phyloP scores from a whole-genome alignment of 2,888 invertebrate species.

The Boloria euphrosyne region DNA sequence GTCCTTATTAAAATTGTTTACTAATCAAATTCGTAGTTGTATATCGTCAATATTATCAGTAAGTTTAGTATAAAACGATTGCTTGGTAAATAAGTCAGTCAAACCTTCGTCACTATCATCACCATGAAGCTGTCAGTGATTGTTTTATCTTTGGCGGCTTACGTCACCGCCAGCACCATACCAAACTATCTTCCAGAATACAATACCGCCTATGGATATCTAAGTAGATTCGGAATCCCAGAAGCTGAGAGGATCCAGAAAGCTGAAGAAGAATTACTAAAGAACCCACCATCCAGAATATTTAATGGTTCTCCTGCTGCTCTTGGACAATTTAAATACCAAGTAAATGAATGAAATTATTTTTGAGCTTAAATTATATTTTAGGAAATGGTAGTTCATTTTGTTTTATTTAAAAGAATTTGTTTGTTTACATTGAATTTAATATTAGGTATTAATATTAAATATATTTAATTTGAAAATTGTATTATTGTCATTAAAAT shows the following conservation, averaged over 20 bases:
- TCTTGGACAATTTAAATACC: constrained; percentile 28
- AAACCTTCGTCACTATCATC: background rate
- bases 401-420: no score
- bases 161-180: constrained; percentile 16
- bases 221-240: constrained; percentile 54
- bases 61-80: constrained; percentile 26
- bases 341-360: constrained; percentile 13
- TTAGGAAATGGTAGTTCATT: no score
- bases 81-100: constrained; percentile 7
- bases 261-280: constrained; percentile 48
- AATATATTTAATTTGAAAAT: no score
- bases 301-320: constrained; percentile 46
- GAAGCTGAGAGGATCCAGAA: constrained; percentile 51
- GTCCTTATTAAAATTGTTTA: no score
- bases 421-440: no score
- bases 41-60: constrained; percentile 8
- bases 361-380: no score
- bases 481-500: no score
- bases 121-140: constrained; percentile 39
- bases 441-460: no score
- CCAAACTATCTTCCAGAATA: background rate
- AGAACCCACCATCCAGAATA: constrained; percentile 44
- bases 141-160: constrained; percentile 24
- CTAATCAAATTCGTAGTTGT: background rate
- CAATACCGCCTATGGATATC: constrained; percentile 52